Evolutionary conservation across 2,888 invertebrate species (phyloP), one percentile per base, ranked within the genome.

Genomic region (Steinernema hermaphroditum): DNA sequence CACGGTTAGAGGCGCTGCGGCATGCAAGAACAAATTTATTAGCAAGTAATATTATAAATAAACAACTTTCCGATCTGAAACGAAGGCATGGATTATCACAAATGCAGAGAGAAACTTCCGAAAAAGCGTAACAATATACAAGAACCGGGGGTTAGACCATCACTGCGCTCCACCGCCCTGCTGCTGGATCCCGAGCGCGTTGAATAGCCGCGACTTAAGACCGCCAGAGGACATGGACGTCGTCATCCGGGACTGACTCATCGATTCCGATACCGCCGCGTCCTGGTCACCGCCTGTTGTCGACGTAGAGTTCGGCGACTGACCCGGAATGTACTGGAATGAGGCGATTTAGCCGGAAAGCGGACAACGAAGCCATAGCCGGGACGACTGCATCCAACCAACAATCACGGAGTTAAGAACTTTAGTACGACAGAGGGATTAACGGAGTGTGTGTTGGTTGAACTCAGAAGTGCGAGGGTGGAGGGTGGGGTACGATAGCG

Each of bases 171-270:
- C 62, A 14, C 62, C 62, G 29, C 69, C 44, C 43, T 69, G 43
- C n/a, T 49, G 41, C 32, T 80, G 71, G 46, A 81, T 57, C 22
- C 81, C 82, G 19, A 81, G 70, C 27, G 75, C 81, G 44, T 75
- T 80, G 49, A 81, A 46, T 6, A 82, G 43, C 14, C 78, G 57
- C 14, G 68, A 70, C 74, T 81, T 81, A 69, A 83, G 71, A 24
- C 76, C 79, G 46, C 69, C 69, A 16, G 74, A 69, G 0, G 80
- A 77, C n/a, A 74, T 72, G n/a, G 77, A 75, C 69, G 74, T 74
- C 2, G 76, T 74, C 81, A 81, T 81, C 16, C 72, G 37, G 16
- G 75, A 71, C 46, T 69, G 70, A 4, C 72, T 75, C 68, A 73
- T 74, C 50, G 62, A 62, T 8, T 62, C 62, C 54, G 44, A 27